Conservation (phyloP, 2,888 invertebrate species). For the Prenolepis imparis region DNA sequence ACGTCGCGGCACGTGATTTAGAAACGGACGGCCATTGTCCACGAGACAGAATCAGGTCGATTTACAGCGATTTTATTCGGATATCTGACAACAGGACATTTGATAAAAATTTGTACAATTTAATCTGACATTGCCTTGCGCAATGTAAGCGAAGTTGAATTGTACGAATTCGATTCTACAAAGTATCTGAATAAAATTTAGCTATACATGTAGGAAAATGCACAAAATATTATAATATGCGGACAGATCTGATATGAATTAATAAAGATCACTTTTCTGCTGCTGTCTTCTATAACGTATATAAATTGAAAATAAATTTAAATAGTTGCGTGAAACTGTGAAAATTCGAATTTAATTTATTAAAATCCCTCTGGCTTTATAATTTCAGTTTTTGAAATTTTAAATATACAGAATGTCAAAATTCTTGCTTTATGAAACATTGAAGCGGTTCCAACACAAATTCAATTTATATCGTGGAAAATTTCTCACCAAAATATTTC, state of each 20-base stretch:
- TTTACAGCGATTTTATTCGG: constrained; percentile 25
- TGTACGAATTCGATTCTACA: background rate
- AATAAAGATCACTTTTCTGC: background rate
- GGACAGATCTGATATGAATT: constrained; percentile 7
- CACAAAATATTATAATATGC: background rate
- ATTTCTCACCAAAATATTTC: background rate
- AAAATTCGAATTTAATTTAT: constrained; percentile 1
- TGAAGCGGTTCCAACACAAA: background rate
- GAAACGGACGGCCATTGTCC: constrained; percentile 43
- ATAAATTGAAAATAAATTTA: constrained; percentile 17
- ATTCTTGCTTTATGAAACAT: background rate
- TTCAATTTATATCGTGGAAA: background rate
- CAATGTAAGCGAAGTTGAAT: background rate
- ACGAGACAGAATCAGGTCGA: constrained; percentile 46
- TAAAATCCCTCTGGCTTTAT: background rate
- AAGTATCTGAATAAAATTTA: background rate
- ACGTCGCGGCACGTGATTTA: constrained; percentile 37
- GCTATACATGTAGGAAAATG: background rate
- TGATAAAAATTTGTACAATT: constrained; percentile 31
- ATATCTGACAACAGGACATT: background rate
- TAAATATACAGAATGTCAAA: background rate
- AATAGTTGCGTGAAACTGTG: background rate
- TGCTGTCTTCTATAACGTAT: background rate
- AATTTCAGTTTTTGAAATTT: background rate
- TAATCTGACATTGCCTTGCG: background rate